These are phyloP conservation scores for Chloroceryle aenea DNA, from an alignment of 2,113 vertebrate species.

Conservation along the genomic window DNA sequence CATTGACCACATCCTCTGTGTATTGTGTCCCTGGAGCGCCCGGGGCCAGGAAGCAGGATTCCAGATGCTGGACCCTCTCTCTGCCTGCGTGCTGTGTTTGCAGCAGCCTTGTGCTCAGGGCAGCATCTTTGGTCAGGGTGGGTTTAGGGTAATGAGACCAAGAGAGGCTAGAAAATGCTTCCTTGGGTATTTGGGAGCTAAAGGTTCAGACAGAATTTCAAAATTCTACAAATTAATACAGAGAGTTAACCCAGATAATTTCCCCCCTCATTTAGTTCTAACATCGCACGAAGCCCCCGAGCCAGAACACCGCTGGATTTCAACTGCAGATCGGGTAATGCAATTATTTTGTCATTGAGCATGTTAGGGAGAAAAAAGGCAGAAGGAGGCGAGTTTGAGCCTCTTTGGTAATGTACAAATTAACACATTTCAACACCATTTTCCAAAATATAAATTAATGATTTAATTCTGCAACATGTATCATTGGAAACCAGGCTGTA, in stretches of 20 bases:
- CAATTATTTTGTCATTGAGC: constrained; percentile 35
- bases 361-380: constrained; percentile 18
- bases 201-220: background rate
- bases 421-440: constrained; percentile 29
- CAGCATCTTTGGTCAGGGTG: background rate
- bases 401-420: constrained; percentile 42
- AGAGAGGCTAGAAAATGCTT: background rate
- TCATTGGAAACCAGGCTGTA: constrained; percentile 55
- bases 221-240: background rate
- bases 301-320: background rate
- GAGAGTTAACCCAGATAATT: background rate
- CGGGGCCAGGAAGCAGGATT: background rate
- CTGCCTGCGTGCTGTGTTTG: background rate
- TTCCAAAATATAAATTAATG: constrained; percentile 57
- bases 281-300: background rate
- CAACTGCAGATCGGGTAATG: background rate
- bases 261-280: background rate
- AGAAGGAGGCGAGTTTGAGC: constrained; percentile 27
- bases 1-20: constrained; percentile 2
- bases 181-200: background rate
- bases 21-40: background rate
- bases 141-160: background rate
- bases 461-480: constrained; percentile 23
- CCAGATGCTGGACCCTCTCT: constrained; percentile 21
- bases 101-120: background rate